Base-by-base conservation (phyloP, 2,888 invertebrate species). In the Marronus borbonicus region DNA sequence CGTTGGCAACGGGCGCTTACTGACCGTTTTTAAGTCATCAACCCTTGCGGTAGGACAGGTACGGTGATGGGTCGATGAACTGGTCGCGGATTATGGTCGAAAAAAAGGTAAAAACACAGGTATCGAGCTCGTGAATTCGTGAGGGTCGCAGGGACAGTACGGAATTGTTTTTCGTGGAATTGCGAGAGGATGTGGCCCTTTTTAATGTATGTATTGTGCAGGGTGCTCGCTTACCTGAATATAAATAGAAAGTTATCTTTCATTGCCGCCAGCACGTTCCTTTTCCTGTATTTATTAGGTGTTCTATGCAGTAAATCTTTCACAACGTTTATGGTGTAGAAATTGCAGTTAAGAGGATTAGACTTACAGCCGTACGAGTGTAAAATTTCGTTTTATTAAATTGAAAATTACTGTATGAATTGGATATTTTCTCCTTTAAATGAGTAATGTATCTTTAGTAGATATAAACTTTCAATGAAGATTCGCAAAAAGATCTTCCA, bases 31-130 rank as follows among this genome's bases (percentile, higher is more conserved):
- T 76, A 81, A 82, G 83, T 83, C 83, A 82, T 81, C 83, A 83
- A 83, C 83, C 83, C 83, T 83, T 83, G 83, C 77, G 83, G 83
- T 83, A 83, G 83, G 83, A 81, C 83, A 81, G 82, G 82, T 82
- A 82, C 78, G 78, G 39, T 52, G 66, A 75, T 79, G 80, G 83
- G 83, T 82, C 83, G 83, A 81, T 80, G 83, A 82, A 82, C 83
- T 78, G 68, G 64, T 50, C 62, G 64, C 78, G 49, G 64, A 66
- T 80, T 79, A 80, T 81, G 60, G 72, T 44, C 58, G 58, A 60
- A 74, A 80, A 80, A 82, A 82, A 81, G 80, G 82, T 78, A 79
- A 82, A 81, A 82, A 81, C 80, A 82, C 82, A 82, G 82, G 82
- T 82, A 82, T 70, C 70, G 79, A 77, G 69, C 79, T 81, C 75